phyloP scores from a whole-genome alignment of 2,113 vertebrate genomes.

The Hylia prasina region DNA sequence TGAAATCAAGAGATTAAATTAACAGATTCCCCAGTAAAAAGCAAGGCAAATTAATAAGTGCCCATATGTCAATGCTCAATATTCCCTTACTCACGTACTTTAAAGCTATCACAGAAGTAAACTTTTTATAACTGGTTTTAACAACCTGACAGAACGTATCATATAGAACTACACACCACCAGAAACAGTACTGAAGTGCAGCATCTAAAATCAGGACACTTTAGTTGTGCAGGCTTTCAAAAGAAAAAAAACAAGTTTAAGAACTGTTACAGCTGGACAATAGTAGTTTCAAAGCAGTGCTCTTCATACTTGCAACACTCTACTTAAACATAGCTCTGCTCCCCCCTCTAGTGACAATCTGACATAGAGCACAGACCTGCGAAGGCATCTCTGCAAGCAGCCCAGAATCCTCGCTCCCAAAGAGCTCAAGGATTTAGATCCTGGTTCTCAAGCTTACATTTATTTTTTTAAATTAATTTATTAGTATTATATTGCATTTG shows the following conservation, averaged over 20 bases:
- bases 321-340: background rate
- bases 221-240: background rate
- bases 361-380: background rate
- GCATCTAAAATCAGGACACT: background rate
- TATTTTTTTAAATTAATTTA: background rate
- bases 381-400: accelerated
- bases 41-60: background rate
- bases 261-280: background rate
- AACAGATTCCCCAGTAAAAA: background rate
- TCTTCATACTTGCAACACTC: background rate
- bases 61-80: background rate
- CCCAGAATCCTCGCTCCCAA: background rate
- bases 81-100: background rate
- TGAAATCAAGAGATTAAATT: background rate
- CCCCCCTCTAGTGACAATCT: background rate
- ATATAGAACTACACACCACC: background rate
- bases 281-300: background rate
- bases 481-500: background rate
- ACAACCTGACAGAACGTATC: background rate
- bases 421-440: background rate
- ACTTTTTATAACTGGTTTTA: background rate
- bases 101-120: background rate
- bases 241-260: background rate
- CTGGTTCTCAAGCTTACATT: background rate
- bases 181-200: background rate